Conservation (phyloP, 2,888 invertebrate species). For the Aspidapion aeneum region DNA sequence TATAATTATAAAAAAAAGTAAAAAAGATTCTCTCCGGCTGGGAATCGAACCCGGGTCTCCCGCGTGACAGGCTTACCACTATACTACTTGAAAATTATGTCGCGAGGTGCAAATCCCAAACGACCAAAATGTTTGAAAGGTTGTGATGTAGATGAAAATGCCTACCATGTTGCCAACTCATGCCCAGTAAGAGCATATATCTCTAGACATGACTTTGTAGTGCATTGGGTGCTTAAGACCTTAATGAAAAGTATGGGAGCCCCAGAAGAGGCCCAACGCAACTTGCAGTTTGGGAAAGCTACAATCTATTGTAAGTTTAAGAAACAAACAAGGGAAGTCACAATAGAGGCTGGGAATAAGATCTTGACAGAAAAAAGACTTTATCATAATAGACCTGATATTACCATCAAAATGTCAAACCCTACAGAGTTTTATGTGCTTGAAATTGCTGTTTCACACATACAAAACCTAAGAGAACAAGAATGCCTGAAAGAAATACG, state of each 20-base stretch:
- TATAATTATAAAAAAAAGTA: too few relatives aligned
- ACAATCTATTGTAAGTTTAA: slow-evolving; percentile 10
- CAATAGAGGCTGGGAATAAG: slow-evolving; percentile 10
- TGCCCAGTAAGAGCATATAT: slow-evolving; percentile 22
- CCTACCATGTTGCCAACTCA: slow-evolving; percentile 27
- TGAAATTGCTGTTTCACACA: too few relatives aligned
- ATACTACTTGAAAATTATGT: too few relatives aligned
- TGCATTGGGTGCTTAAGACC: slow-evolving; percentile 22
- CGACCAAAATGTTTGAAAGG: slow-evolving; percentile 20
- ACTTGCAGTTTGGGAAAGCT: too few relatives aligned
- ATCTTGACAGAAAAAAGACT: slow-evolving; percentile 13
- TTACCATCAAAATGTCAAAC: too few relatives aligned
- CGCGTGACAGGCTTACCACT: too few relatives aligned
- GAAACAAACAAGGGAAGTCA: neutral
- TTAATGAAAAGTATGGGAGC: slow-evolving; percentile 14
- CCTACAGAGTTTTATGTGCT: too few relatives aligned
- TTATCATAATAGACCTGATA: slow-evolving; percentile 7
- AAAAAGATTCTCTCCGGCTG: too few relatives aligned
- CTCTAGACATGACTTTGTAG: slow-evolving; percentile 27
- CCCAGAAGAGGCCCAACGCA: slow-evolving; percentile 3
- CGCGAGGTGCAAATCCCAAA: slow-evolving; percentile 11
- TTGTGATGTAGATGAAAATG: slow-evolving; percentile 20
- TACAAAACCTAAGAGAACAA: too few relatives aligned
- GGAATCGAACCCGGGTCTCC: too few relatives aligned
- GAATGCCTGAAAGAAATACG: too few relatives aligned